Evolutionary conservation across 2,797 vertebrate species (phyloP), one percentile per base, ranked within the genome.

Genomic region (Chaenodraco wilsoni): DNA sequence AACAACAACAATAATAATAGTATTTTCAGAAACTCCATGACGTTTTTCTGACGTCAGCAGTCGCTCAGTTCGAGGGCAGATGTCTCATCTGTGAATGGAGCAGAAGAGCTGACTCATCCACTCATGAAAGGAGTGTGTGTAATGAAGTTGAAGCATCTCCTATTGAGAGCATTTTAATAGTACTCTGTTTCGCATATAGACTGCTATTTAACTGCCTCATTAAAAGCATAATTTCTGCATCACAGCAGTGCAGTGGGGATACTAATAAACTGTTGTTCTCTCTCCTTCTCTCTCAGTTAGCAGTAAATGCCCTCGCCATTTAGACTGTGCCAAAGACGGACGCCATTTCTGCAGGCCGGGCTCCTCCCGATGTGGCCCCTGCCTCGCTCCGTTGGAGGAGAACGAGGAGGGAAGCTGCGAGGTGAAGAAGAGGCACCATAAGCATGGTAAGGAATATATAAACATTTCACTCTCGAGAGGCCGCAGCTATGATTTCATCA

Each of bases 281-380:
- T 37, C 23, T 75, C 37, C 23, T 41, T 79, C 55, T 74, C 19
- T 59, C 69, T 7, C 76, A 72, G 59, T 84, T 94, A 91, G 72
- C 81, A 80, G 17, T 0, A 66, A 76, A n/a, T 98, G 96, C 78
- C 96, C 96, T 0, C 65, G 65, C 33, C 92, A 76, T 69, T 74
- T 96, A 78, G 94, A 95, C 83, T 98, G 97, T 83, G 89, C 91
- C 65, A 90, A 89, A 76, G 88, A 87, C 88, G 76, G 94, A 56
- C 90, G 96, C 1, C 80, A 92, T 4, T 82, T 92, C 67, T 98
- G 96, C 87, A 81, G 21, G 0, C 78, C 79, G 0, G 96, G 95
- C 0, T 94, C 93, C 0, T 89, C 89, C 0, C 37, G 73, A 74
- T 98, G 97, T 0, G 97, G 97, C 17, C 93, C 95, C 59, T 98